Evolutionary conservation across 2,797 vertebrate genomes (phyloP).

Genomic region (Karalla daura): DNA sequence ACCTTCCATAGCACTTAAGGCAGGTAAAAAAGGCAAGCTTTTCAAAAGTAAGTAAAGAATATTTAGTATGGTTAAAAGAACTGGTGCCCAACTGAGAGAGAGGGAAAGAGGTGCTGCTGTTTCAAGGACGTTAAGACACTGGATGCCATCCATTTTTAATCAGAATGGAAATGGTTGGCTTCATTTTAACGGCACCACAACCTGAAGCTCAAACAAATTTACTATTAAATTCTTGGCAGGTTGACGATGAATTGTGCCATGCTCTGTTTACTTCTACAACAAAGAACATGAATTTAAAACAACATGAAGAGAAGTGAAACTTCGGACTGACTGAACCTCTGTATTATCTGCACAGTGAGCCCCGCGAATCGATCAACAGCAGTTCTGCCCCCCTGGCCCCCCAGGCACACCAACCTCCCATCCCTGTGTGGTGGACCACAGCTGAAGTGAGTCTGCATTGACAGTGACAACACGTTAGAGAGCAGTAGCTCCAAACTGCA

Average conservation of each 20-base stretch:
- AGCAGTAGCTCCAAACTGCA: not conserved
- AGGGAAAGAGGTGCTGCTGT: not conserved
- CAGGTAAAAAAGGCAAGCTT: slow-evolving; percentile 27
- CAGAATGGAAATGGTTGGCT: not conserved
- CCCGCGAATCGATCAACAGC: too few relatives aligned
- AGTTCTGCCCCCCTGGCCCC: not conserved
- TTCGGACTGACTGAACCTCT: not conserved
- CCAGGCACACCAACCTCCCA: not conserved
- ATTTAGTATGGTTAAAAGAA: not conserved
- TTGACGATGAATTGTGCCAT: too few relatives aligned
- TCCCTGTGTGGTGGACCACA: not conserved
- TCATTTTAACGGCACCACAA: not conserved
- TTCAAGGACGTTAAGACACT: slow-evolving; percentile 3
- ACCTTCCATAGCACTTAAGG: too few relatives aligned
- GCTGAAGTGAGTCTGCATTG: slow-evolving; percentile 7
- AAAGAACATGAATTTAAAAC: too few relatives aligned
- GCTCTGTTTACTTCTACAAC: too few relatives aligned
- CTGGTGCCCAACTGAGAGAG: not conserved
- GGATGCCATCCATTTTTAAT: not conserved
- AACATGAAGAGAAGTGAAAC: too few relatives aligned
- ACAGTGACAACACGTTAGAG: slow-evolving; percentile 8
- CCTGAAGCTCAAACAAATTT: too few relatives aligned
- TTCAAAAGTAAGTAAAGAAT: slow-evolving; percentile 31
- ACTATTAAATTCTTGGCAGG: too few relatives aligned
- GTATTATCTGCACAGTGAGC: too few relatives aligned